Conservation (phyloP, 2,797 vertebrate species). For the Lacerta agilis region DNA sequence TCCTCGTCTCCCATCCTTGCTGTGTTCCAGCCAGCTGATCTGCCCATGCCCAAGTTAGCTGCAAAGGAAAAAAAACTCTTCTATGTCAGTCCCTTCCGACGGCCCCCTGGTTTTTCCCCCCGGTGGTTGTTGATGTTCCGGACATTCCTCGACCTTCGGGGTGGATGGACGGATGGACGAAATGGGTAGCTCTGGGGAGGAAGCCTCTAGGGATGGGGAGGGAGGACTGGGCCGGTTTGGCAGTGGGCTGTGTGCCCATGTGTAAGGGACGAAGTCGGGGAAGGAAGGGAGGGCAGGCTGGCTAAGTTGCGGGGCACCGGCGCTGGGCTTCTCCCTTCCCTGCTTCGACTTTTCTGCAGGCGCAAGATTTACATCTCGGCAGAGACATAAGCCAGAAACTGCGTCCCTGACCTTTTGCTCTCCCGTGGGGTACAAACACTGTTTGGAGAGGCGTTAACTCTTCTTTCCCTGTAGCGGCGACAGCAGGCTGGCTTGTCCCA, state of each 20-base stretch:
- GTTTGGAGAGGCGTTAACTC: constrained; percentile 12
- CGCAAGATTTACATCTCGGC: constrained; percentile 3
- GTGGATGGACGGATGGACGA: neutral
- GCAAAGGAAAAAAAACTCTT: no score
- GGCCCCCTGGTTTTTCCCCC: neutral
- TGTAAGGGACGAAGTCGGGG: neutral
- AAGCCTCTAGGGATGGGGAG: neutral
- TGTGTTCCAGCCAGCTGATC: neutral
- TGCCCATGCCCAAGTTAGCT: neutral
- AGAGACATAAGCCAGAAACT: constrained; percentile 41
- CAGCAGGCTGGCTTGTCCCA: neutral
- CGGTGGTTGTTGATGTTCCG: neutral
- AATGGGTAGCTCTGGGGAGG: neutral
- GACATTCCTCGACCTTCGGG: constrained; percentile 3
- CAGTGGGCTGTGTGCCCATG: neutral
- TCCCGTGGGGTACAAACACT: constrained; percentile 6
- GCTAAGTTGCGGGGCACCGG: neutral
- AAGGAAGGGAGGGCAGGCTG: neutral
- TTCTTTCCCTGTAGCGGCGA: neutral
- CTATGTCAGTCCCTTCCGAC: neutral
- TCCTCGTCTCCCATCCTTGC: neutral
- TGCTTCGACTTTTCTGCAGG: neutral
- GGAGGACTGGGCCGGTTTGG: neutral
- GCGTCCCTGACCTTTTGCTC: constrained; percentile 15
- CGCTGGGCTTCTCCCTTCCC: neutral